Evolutionary conservation across 2,888 invertebrate species (phyloP), one percentile per base, ranked within the genome.

Genomic region (Zeuzera pyrina): DNA sequence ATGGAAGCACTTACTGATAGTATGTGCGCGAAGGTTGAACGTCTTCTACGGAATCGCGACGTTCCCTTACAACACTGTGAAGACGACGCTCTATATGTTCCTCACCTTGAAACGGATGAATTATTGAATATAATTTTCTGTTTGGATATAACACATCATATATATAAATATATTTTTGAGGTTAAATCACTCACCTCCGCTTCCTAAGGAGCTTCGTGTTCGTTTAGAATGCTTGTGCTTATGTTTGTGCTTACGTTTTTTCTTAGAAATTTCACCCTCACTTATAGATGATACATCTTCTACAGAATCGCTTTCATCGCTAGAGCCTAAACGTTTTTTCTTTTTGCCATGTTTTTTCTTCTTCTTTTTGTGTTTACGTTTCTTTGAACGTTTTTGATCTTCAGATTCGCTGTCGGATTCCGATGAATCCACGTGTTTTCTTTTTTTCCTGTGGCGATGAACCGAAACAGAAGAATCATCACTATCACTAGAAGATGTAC

Each of bases 351-450:
- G 84, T 47, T 84, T 84, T 62, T 77, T 81, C 59, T 84, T 84
- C 60, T 84, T 84, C 45, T 84, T 84, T 61, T 84, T 84, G 35
- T 84, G 84, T 43, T 84, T 84, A 12, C 81, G 74, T 56, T 79
- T 84, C 41, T 83, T 84, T 3, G 63, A 49, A 12, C 74, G 73
- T 37, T 68, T 73, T 33, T 71, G 73, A 12, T 64, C 71, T 29
- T 74, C 77, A 0, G 74, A 71, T 35, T 73, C 72, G 33, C 76
- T 77, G 12, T 78, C 81, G 6, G 79, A 77, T 32, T 71, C 70
- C 10, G 81, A 73, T 35, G 74, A 72, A 30, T 73, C 69, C 76
- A 52, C 71, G 79, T 14, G 28, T 56, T 79, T 79, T 39, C 65
- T 70, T 59, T 83, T 83, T 49, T 81, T 83, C 49, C 73, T 78